Conservation (phyloP, 1,140 invertebrate species). For the Whitmania pigra region DNA sequence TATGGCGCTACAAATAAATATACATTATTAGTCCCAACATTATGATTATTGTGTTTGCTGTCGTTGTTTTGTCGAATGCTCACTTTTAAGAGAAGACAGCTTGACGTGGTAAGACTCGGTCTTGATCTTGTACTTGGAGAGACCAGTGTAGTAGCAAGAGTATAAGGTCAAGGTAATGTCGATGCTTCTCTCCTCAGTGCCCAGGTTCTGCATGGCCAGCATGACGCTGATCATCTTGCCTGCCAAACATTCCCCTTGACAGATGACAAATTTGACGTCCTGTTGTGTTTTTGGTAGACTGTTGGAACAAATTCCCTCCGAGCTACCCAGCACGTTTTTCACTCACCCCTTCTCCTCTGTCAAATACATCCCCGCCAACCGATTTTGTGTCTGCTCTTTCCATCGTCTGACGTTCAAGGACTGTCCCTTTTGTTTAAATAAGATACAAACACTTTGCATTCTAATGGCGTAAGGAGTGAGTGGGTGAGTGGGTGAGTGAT, state of each 20-base stretch:
- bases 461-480: too few species aligned
- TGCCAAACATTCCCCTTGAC: slow-evolving; percentile 4
- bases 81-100: slow-evolving; percentile 32
- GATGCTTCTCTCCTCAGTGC: slow-evolving; percentile 49
- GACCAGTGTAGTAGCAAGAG: slow-evolving; percentile 64
- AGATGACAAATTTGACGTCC: slow-evolving; percentile 4
- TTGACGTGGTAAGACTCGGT: slow-evolving; percentile 53
- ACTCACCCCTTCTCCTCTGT: slow-evolving; percentile 12
- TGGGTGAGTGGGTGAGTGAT: too few species aligned
- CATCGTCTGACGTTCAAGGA: background rate
- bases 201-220: slow-evolving; percentile 7
- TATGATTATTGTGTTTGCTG: too few species aligned
- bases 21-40: too few species aligned
- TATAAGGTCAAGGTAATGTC: slow-evolving; percentile 52
- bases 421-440: background rate
- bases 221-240: slow-evolving; percentile 4
- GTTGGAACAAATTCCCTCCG: too few species aligned
- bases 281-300: background rate
- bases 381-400: slow-evolving; percentile 5
- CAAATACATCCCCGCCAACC: background rate
- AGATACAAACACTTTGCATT: too few species aligned
- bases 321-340: background rate
- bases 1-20: too few species aligned
- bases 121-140: slow-evolving; percentile 55
- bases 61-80: too few species aligned